phyloP scores from a whole-genome alignment of 2,113 vertebrate species.

The Siniperca chuatsi region DNA sequence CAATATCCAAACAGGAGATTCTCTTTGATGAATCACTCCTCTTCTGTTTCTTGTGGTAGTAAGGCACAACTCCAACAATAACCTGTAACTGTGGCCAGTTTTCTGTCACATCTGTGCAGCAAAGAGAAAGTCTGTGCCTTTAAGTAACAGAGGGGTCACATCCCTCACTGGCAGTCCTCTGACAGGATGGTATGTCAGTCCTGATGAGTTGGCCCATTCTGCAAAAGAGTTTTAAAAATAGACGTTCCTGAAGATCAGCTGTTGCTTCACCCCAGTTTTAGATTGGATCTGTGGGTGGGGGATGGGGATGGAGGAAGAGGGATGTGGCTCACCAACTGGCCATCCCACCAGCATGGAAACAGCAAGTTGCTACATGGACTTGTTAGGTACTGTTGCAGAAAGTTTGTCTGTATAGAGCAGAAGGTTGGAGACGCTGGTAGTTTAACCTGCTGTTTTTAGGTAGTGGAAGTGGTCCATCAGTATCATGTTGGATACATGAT shows the following conservation, averaged over 20 bases:
- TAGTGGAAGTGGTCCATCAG: background rate
- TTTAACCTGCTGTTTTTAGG: background rate
- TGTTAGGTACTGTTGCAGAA: background rate
- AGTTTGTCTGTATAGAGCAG: background rate
- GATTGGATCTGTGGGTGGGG: conserved; percentile 49
- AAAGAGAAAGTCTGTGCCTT: conserved; percentile 51
- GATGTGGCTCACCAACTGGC: conserved; percentile 37
- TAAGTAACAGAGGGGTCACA: conserved; percentile 54
- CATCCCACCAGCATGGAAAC: conserved; percentile 13
- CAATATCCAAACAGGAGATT: conserved; percentile 1
- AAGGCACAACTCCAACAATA: background rate
- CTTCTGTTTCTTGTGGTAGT: background rate
- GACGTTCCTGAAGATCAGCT: conserved; percentile 81
- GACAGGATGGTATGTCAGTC: conserved; percentile 72
- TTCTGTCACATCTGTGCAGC: conserved; percentile 7
- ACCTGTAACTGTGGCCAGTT: background rate
- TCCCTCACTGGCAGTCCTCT: conserved; percentile 48
- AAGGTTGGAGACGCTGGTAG: background rate
- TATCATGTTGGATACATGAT: background rate
- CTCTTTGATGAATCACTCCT: background rate
- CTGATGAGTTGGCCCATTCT: conserved; percentile 77
- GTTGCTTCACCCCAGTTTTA: conserved; percentile 74
- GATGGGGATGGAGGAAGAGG: conserved; percentile 1
- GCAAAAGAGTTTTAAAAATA: conserved; percentile 85
- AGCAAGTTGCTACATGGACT: background rate